Conservation (phyloP, 2,113 vertebrate species). For the Puma concolor region DNA sequence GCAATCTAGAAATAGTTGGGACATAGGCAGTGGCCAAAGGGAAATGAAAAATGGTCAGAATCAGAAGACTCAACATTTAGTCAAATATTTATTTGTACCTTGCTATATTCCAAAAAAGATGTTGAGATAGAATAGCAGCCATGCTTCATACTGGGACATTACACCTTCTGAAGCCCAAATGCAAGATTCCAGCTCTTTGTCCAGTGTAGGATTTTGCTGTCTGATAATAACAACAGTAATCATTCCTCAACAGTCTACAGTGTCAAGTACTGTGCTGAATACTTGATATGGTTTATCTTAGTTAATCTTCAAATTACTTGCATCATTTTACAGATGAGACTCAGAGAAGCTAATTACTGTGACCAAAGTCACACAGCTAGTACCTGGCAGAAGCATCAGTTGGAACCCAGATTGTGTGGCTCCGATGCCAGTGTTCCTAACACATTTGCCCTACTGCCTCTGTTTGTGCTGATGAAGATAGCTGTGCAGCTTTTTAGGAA, state of each 20-base stretch:
- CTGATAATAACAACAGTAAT: not conserved
- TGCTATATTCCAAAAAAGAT: not conserved
- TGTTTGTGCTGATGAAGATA: not conserved
- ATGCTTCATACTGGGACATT: not conserved
- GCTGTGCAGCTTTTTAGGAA: not conserved
- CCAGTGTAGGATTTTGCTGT: not conserved
- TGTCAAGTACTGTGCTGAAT: not conserved
- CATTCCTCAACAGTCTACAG: not conserved
- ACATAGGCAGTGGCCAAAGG: not conserved
- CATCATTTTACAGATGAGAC: not conserved
- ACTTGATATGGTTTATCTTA: not conserved
- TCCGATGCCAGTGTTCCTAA: not conserved
- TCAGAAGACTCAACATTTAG: not conserved
- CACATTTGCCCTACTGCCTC: not conserved
- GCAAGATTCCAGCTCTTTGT: not conserved
- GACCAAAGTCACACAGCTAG: not conserved
- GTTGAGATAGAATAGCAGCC: not conserved
- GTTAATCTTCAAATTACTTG: not conserved
- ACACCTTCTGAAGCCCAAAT: not conserved
- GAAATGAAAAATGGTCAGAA: constrained; percentile 19
- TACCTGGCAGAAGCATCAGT: not conserved
- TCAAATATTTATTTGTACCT: not conserved
- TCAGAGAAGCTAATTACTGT: constrained; percentile 6
- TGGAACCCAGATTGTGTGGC: not conserved
- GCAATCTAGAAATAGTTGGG: constrained; percentile 30